These are phyloP conservation scores for Odontothrips loti DNA, from an alignment of 2,888 invertebrate genomes.

Conservation along the genomic window DNA sequence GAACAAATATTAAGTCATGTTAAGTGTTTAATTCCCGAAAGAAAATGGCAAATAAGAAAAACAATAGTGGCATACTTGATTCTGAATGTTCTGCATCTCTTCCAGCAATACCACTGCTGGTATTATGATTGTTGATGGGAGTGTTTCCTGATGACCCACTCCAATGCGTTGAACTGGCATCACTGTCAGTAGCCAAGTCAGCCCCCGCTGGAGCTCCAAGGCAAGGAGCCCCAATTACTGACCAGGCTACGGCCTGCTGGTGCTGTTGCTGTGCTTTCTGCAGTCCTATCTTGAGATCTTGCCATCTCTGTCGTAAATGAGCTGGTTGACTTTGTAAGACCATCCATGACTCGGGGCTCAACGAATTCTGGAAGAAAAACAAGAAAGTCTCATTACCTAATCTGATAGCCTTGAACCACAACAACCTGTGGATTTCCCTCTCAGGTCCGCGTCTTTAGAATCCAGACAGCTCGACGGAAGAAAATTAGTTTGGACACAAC, in stretches of 20 bases:
- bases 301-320: slow-evolving; percentile 14
- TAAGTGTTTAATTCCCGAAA: neutral
- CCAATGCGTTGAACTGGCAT: neutral
- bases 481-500: no score
- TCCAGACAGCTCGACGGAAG: no score
- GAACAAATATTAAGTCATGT: neutral
- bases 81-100: neutral
- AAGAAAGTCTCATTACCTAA: neutral
- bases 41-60: neutral
- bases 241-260: neutral
- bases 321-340: neutral
- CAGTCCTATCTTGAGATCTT: neutral
- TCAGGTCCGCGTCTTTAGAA: no score
- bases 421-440: no score
- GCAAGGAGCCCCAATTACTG: neutral
- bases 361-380: neutral
- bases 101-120: neutral
- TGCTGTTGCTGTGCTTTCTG: slow-evolving; percentile 8
- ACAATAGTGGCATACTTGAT: neutral
- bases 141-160: neutral
- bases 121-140: neutral
- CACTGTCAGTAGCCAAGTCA: slow-evolving; percentile 1
- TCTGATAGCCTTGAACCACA: neutral
- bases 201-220: slow-evolving; percentile 10
- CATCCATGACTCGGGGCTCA: slow-evolving; percentile 5